phyloP scores from a whole-genome alignment of 1,140 invertebrate genomes.

The Dryas iulia region DNA sequence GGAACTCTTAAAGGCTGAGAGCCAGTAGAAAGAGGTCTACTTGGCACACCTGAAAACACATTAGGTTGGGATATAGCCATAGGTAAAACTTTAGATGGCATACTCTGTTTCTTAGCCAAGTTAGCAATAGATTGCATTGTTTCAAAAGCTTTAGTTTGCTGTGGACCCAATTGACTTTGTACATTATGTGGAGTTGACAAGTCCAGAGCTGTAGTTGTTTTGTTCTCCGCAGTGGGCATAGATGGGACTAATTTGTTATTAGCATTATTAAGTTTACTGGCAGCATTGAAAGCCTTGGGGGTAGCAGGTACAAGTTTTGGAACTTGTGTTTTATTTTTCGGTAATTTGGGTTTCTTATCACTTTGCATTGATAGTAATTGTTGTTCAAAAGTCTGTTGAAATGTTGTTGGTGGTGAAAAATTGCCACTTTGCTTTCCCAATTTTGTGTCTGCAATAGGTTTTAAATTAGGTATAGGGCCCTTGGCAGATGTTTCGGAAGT shows the following conservation, averaged over 20 bases:
- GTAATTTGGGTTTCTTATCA: conserved; percentile 72
- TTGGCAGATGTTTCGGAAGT: conserved; percentile 64
- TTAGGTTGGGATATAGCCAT: conserved; percentile 49
- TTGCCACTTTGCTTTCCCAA: conserved; percentile 63
- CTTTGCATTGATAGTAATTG: conserved; percentile 66
- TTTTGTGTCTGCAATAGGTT: conserved; percentile 77
- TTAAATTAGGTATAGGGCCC: conserved; percentile 77
- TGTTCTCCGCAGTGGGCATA: conserved; percentile 49
- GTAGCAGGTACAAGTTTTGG: conserved; percentile 72
- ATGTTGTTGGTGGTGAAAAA: conserved; percentile 69
- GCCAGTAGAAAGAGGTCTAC: conserved; percentile 46
- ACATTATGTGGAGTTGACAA: conserved; percentile 73
- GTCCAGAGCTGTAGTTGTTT: conserved; percentile 68
- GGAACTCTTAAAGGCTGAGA: conserved; percentile 57
- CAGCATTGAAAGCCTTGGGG: conserved; percentile 62
- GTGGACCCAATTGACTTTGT: conserved; percentile 68
- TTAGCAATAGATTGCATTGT: conserved; percentile 79
- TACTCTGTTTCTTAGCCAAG: conserved; percentile 75
- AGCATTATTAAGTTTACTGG: conserved; percentile 52
- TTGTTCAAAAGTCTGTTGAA: conserved; percentile 79
- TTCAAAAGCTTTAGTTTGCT: conserved; percentile 75
- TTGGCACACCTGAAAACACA: conserved; percentile 51
- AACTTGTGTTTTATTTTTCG: conserved; percentile 73
- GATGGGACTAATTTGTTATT: conserved; percentile 40
- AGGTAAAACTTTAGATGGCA: conserved; percentile 56